These are phyloP conservation scores for Percina caprodes DNA, from an alignment of 2,113 vertebrate genomes.

Conservation along the genomic window DNA sequence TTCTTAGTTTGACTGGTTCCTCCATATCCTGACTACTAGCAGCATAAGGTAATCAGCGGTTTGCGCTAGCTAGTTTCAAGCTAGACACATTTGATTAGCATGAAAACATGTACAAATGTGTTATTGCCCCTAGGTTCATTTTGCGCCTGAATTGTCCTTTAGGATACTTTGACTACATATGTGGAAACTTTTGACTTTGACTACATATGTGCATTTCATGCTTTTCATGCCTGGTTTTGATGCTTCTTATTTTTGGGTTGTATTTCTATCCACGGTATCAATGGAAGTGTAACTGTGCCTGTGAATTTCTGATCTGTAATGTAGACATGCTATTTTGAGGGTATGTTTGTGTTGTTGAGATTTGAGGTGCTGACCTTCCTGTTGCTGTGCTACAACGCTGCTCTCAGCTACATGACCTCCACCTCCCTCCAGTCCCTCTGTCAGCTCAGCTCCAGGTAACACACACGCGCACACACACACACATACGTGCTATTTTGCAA, in stretches of 20 bases:
- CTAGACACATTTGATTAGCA: no score
- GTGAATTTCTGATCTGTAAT: background rate
- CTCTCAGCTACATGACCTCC: slow-evolving; percentile 93
- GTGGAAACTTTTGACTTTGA: no score
- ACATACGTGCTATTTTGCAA: slow-evolving; percentile 8
- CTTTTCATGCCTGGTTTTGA: no score
- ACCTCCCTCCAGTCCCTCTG: slow-evolving; percentile 95
- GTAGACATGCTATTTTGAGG: background rate
- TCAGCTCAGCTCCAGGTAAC: slow-evolving; percentile 96
- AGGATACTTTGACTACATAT: no score
- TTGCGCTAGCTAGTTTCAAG: no score
- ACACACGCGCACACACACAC: background rate
- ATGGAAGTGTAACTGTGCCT: background rate
- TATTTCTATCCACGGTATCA: background rate
- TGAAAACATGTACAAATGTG: no score
- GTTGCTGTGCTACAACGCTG: slow-evolving; percentile 95
- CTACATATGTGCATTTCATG: no score
- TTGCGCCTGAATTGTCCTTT: no score
- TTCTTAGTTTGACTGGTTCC: no score
- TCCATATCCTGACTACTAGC: no score
- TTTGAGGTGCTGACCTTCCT: slow-evolving; percentile 98
- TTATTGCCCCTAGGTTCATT: no score
- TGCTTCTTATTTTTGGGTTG: background rate
- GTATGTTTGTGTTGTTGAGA: slow-evolving; percentile 78
- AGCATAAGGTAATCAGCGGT: no score